phyloP scores from a whole-genome alignment of 2,113 vertebrate genomes.

The Trogon surrucura region DNA sequence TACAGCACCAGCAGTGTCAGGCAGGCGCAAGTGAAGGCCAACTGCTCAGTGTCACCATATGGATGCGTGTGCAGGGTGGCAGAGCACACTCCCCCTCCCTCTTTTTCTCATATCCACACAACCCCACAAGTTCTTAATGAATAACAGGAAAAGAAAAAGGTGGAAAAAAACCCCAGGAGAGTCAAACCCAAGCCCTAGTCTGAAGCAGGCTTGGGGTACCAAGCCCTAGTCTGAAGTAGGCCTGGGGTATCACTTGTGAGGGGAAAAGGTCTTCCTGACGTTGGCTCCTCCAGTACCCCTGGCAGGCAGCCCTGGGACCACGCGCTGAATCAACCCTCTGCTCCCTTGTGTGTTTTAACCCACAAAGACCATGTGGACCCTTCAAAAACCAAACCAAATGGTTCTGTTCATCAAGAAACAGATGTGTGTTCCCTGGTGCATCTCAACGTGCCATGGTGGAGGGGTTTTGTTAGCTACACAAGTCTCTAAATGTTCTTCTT shows the following conservation, averaged over 20 bases:
- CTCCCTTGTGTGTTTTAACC: neutral
- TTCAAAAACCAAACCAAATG: neutral
- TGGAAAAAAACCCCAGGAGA: neutral
- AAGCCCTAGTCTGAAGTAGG: neutral
- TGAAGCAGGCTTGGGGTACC: neutral
- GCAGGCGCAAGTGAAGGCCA: neutral
- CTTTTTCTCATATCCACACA: neutral
- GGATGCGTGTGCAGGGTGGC: accelerated
- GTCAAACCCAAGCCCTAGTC: neutral
- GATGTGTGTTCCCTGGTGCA: accelerated
- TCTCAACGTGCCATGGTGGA: neutral
- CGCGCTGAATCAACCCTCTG: neutral
- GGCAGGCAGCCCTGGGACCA: neutral
- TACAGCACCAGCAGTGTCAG: neutral
- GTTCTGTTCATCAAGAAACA: neutral
- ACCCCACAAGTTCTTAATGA: neutral
- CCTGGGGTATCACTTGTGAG: neutral
- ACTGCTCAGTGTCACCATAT: neutral
- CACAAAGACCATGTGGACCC: accelerated
- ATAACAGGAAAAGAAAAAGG: neutral
- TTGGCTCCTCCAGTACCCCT: neutral
- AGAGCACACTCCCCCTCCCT: accelerated
- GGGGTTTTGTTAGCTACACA: neutral
- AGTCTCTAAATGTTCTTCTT: neutral
- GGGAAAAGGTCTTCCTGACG: neutral